Evolutionary conservation across 2,113 vertebrate species (phyloP), one percentile per base, ranked within the genome.

Genomic region (Spilogale gracilis): DNA sequence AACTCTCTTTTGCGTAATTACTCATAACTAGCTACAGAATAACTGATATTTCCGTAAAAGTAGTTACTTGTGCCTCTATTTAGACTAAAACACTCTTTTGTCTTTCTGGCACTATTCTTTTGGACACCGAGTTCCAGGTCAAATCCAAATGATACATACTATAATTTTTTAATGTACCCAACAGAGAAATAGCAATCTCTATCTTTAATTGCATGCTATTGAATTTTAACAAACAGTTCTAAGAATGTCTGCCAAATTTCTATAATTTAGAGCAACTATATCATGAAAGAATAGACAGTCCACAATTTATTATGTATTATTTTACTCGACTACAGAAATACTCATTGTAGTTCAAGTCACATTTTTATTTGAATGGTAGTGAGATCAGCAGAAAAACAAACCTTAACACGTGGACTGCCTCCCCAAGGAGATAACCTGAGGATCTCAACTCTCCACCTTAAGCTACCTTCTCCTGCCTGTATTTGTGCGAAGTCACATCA

Each of bases 191-290:
- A 74, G 71, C 76, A 97, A 81, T 89, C 50, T 81, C 85, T 95
- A 45, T 83, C 91, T 96, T 98, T 97, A 97, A 98, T 92, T 97
- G 96, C 69, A 94, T 58, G 67, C 91, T 95, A 91, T 16, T 98
- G 93, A 98, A 98, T 97, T 98, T 96, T 96, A 96, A 98, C 96
- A 97, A 98, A 96, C 56, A 81, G 89, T 87, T 97, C 91, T 89
- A 96, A 93, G 60, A 58, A 96, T 23, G 67, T 16, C 95, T 94
- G 91, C 97, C 97, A 98, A 97, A 94, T 93, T 97, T 97, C 91
- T 89, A 91, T 73, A 94, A 54, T 96, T 94, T 83, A 94, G 38
- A 96, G 91, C 78, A 95, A 97, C 69, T 43, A 82, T n/a, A 73
- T 65, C 86, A 86, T 17, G 56, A 94, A 84, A 94, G 85, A 97